Base-by-base conservation (phyloP, 2,797 vertebrate species). In the Discoglossus pictus region DNA sequence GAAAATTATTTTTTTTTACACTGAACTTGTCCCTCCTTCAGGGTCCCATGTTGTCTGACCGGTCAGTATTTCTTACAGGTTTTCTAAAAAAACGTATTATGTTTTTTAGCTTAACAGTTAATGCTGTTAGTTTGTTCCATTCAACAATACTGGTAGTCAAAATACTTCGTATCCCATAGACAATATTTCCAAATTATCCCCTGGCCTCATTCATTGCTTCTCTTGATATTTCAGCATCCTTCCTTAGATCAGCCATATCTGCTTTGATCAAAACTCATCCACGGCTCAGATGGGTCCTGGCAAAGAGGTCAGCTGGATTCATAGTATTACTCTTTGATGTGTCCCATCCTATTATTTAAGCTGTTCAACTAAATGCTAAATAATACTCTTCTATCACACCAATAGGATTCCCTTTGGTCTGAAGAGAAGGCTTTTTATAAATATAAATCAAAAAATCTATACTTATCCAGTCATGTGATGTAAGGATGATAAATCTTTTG, bases 261-360 rank as follows among this genome's bases (percentile, higher is more conserved):
- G 8, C 59, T 44, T 61, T 68, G 50, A 46, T 54, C 58, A 61
- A 39, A 61, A 62, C 23, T 53, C 16, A 61, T 51, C 18, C 6
- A 48, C 40, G 23, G 24, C 31, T 55, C 7, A 39, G 7, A 54
- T 48, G 13, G 6, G 13, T 70, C 52, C 36, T 34, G 51, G 35
- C 43, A 56, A 24, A 20, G 46, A 31, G 53, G 53, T 71, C 68
- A 65, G 23, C 44, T 48, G 42, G 52, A 2, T 64, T 44, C 8
- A 50, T 58, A 59, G 16, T 44, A 21, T 38, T 35, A 59, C 15
- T 34, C 53, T 43, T 71, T 71, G 61, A 71, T 58, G 52, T 71
- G 68, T 59, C 68, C 16, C 16, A 65, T 65, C 38, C 51, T 31
- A 59, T 71, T 65, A 59, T 38, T 64, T 64, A 71, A 59, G 54